Evolutionary conservation across 2,797 vertebrate genomes (phyloP).

Genomic region (Neoniphon sammara): DNA sequence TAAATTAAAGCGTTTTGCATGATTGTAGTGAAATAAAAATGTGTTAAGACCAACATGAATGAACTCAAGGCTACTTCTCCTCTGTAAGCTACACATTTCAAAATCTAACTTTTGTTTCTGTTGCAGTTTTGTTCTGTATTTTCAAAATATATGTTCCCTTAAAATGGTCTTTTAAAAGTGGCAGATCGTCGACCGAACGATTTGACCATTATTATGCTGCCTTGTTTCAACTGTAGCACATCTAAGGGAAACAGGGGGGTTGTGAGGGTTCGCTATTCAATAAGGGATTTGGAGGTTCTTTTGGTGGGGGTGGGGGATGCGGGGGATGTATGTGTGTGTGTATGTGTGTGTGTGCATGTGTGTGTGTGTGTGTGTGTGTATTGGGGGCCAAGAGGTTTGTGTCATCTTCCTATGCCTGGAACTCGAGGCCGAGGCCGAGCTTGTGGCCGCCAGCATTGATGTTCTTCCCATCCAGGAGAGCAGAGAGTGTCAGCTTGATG

Average conservation of each 20-base stretch:
- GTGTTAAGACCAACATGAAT: conserved; percentile 50
- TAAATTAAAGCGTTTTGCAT: conserved; percentile 67
- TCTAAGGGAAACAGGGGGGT: conserved; percentile 83
- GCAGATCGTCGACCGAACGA: conserved; percentile 63
- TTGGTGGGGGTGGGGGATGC: conserved; percentile 66
- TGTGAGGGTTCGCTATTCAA: conserved; percentile 88
- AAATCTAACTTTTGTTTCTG: conserved; percentile 36
- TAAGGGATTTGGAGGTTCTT: conserved; percentile 78
- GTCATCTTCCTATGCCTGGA: conserved; percentile 88
- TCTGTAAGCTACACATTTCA: conserved; percentile 55
- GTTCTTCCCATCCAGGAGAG: conserved; percentile 97
- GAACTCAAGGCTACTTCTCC: conserved; percentile 48
- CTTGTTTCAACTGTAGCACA: conserved; percentile 86
- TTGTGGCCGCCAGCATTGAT: conserved; percentile 97
- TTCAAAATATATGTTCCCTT: conserved; percentile 74
- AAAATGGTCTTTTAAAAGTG: conserved; percentile 81
- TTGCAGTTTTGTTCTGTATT: conserved; percentile 59
- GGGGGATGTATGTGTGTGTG: background rate
- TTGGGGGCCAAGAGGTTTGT: conserved; percentile 56
- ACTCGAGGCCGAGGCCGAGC: conserved; percentile 95
- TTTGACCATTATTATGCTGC: conserved; percentile 76
- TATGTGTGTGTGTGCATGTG: no score
- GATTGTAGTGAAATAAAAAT: conserved; percentile 64
- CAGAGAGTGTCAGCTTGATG: conserved; percentile 95
- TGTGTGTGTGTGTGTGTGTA: conserved; percentile 30